Base-by-base conservation (phyloP, 2,113 vertebrate species). In the Psephotus haematonotus region DNA sequence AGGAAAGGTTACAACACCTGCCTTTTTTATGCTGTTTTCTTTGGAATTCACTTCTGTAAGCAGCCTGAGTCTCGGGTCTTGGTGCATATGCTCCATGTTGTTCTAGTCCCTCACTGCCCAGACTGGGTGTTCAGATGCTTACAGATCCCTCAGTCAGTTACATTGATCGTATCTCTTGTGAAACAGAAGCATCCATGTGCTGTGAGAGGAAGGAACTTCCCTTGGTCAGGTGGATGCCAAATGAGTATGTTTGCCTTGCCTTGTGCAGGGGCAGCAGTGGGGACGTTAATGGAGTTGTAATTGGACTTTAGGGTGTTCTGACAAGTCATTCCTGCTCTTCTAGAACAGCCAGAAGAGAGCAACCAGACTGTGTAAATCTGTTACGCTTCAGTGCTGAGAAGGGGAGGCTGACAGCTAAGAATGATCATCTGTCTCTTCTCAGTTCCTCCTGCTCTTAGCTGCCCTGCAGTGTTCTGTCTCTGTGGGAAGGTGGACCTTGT, bases 121-220 rank as follows among this genome's bases (percentile, higher is more conserved):
- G 52, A 31, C 33, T 55, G 50, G 76, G 50, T 3, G 1, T 75
- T 91, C 17, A 35, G 50, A 59, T 31, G 44, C 49, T 44, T 57
- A 6, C 43, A 11, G 18, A 29, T 52, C 31, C 47, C 60, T 49
- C 35, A 24, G 17, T 82, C 10, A 0, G 13, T 70, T 35, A 1
- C 1, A 44, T 50, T 1, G 10, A 49, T 87, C 1, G 0, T 3
- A 11, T 13, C 5, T 65, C 35, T 59, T 0, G 1, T 28, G 11
- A 60, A 78, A 53, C 31, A 37, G 37, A 43, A 74, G 24, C 41
- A 20, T 63, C 37, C 5, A 0, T 29, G 9, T 22, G 29, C 41
- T 28, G 22, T 47, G 57, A 72, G 13, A 14, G 27, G 10, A 67
- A 19, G 15, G 5, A 22, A 57, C 57, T 64, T 69, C 49, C n/a